Evolutionary conservation across 2,888 invertebrate species (phyloP), one percentile per base, ranked within the genome.

Genomic region (Ectropis crepuscularia): DNA sequence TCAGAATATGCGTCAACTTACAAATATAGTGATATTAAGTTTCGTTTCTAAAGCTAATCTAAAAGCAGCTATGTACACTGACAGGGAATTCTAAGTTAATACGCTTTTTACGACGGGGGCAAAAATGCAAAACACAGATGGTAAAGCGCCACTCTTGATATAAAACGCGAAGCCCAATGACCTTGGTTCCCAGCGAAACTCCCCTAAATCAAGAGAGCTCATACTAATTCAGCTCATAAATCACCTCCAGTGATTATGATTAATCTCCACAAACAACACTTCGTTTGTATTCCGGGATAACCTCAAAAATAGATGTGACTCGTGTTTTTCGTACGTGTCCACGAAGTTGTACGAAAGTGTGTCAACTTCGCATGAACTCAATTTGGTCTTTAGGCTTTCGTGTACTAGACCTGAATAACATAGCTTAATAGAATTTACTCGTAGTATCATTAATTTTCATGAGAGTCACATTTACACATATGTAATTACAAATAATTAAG

Each of bases 261-360:
- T 62, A 65, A 67, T 69, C 62, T 57, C 50, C 53, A 49, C 60
- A 53, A 62, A 63, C 61, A 62, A 67, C 61, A 49, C 61, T 57
- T 61, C 53, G 68, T 66, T 69, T 60, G 66, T 64, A 63, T 68
- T 69, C 67, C 11, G 59, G 43, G 53, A 49, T 42, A 59, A 61
- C 64, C 69, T 64, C 69, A 71, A 69, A 69, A 69, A 68, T 64
- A 69, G 67, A 64, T 66, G 63, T 57, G 63, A 69, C 53, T 60
- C 66, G 60, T 64, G 45, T 64, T 64, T 64, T 66, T 63, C 61
- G 68, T 57, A 71, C 71, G 68, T 71, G 72, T 58, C 61, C 67
- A 50, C 53, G 39, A 55, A 65, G 60, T 58, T 62, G 39, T 49
- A 43, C 9, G 28, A 16, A 46, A 51, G 55, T 51, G 16, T 61